phyloP scores from a whole-genome alignment of 2,888 invertebrate genomes.

The Acleris cristana region DNA sequence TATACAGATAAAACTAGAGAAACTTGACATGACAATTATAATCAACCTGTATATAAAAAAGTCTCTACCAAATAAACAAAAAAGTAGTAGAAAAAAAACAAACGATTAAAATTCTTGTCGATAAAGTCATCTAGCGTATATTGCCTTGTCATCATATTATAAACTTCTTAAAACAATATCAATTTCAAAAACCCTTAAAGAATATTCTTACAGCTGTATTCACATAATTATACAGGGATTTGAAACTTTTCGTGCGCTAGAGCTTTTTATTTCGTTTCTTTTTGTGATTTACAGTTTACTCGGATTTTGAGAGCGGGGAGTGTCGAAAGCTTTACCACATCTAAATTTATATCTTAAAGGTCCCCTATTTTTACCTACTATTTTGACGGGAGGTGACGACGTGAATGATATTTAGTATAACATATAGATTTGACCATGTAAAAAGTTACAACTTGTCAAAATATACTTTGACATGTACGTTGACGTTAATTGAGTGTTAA shows the following conservation, averaged over 20 bases:
- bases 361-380: constrained; percentile 42
- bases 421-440: constrained; percentile 11
- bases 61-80: too few species aligned
- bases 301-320: constrained; percentile 69
- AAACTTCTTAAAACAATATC: too few species aligned
- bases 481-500: constrained; percentile 6
- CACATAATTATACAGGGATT: constrained; percentile 81
- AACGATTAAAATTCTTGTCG: too few species aligned
- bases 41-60: too few species aligned
- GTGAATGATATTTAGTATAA: constrained; percentile 37
- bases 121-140: too few species aligned
- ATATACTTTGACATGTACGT: not conserved
- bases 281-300: constrained; percentile 78
- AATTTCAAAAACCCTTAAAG: not conserved
- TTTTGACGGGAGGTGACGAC: constrained; percentile 19
- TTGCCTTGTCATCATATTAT: too few species aligned
- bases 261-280: constrained; percentile 79
- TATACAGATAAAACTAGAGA: too few species aligned
- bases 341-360: constrained; percentile 76
- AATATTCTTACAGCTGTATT: not conserved
- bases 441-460: not conserved
- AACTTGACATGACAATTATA: too few species aligned
- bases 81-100: too few species aligned
- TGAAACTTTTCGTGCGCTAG: constrained; percentile 73
- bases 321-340: constrained; percentile 77